Evolutionary conservation across 2,113 vertebrate genomes (phyloP).

Genomic region (Protobothrops flavoviridis): DNA sequence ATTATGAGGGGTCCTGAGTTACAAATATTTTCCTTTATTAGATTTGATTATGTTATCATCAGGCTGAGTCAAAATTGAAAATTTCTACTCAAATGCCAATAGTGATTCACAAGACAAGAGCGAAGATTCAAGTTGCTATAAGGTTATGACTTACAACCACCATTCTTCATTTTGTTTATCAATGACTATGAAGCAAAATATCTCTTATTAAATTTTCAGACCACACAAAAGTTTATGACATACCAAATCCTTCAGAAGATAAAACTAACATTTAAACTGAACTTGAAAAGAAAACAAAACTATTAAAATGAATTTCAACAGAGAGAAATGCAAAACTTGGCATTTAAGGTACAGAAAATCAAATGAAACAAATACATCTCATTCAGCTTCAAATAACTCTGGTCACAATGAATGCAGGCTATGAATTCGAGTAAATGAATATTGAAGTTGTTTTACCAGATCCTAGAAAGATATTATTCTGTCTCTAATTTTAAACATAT

Average conservation of each 20-base stretch:
- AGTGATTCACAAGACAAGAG: background rate
- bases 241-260: background rate
- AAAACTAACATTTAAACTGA: background rate
- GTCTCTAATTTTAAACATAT: background rate
- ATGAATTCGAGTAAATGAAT: background rate
- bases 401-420: background rate
- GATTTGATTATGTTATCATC: background rate
- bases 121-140: background rate
- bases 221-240: background rate
- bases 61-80: background rate
- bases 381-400: background rate
- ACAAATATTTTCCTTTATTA: no score
- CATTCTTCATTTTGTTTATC: background rate
- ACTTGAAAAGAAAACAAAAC: background rate
- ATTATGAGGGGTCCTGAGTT: no score
- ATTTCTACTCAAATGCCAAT: background rate
- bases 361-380: background rate
- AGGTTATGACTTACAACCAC: background rate
- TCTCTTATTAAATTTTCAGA: background rate
- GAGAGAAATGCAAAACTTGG: background rate
- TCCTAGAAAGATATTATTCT: background rate
- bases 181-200: background rate
- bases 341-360: background rate
- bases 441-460: background rate
- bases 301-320: background rate